Base-by-base conservation (phyloP, 2,113 vertebrate species). In the Chaetops frenatus region DNA sequence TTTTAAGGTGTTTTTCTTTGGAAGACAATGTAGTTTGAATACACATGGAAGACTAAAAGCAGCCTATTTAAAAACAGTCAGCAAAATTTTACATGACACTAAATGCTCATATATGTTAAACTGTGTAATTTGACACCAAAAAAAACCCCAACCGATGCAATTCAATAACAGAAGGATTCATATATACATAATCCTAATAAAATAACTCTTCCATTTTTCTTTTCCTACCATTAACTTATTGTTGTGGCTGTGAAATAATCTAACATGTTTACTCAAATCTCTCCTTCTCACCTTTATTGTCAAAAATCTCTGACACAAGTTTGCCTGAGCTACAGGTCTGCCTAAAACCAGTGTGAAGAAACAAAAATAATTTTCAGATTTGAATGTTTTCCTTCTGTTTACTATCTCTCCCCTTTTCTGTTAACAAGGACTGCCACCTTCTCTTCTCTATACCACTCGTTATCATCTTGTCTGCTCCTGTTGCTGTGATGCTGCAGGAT, bases 241-340 rank as follows among this genome's bases (percentile, higher is more conserved):
- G 9, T 33, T 74, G 9, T 51, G 25, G 12, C 28, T 82, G 12
- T 42, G 20, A 48, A 58, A 44, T 19, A 1, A 77, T 38, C 54
- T 53, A 36, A 35, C 12, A 31, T 29, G 23, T 53, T 86, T 60
- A 60, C 10, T 76, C 8, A 35, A 56, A 28, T 86, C 40, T 64
- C 15, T 61, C 35, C 15, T 48, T 78, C 80, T 35, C 22, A 45
- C 10, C 17, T 72, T 61, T 57, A 48, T 57, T 45, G 24, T 14
- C 10, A 82, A 79, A 71, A 79, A 65, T 27, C 19, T 5, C 4
- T n/a, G 22, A 60, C n/a, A n/a, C 0, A 2, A 8, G 2, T 42
- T 80, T 80, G 1, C 29, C 35, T 23, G 12, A 66, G 31, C 50
- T 65, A 29, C 25, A 64, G 23, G 9, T 48, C 58, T 69, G 11